phyloP scores from a whole-genome alignment of 2,797 vertebrate species.

The Parotocinclus haroldoi region DNA sequence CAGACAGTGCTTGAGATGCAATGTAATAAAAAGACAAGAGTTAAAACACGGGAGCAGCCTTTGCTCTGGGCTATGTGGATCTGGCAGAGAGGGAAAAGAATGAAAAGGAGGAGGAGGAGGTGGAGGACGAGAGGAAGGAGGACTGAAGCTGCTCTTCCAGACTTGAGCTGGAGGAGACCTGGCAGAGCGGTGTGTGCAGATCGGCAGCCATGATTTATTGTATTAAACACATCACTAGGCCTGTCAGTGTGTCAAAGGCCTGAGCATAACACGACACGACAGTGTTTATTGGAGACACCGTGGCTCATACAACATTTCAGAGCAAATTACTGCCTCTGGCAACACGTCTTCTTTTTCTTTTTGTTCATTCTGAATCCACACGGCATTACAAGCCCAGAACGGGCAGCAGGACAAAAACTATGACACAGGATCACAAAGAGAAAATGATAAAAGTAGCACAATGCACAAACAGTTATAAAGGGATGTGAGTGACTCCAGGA shows the following conservation, averaged over 20 bases:
- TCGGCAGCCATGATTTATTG: slow-evolving; percentile 57
- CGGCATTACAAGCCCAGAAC: slow-evolving; percentile 10
- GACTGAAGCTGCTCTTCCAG: slow-evolving; percentile 7
- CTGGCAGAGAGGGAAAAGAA: slow-evolving; percentile 6
- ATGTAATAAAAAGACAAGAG: not conserved
- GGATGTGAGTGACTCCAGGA: too few species aligned
- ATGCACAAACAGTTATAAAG: too few species aligned
- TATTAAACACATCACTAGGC: slow-evolving; percentile 67
- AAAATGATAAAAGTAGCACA: too few species aligned
- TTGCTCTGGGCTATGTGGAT: slow-evolving; percentile 22
- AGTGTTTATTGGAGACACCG: slow-evolving; percentile 60
- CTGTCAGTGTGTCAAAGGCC: slow-evolving; percentile 49
- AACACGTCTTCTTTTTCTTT: slow-evolving; percentile 23
- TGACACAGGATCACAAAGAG: too few species aligned
- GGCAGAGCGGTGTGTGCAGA: slow-evolving; percentile 39
- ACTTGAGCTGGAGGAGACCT: slow-evolving; percentile 41
- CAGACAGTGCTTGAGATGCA: not conserved
- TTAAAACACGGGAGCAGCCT: not conserved
- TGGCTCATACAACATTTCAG: slow-evolving; percentile 54
- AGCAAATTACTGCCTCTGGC: slow-evolving; percentile 46
- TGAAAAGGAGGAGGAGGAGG: too few species aligned
- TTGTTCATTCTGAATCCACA: slow-evolving; percentile 2
- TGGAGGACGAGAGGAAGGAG: not conserved
- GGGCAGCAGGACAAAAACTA: not conserved
- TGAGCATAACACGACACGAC: slow-evolving; percentile 54